Percentiles rank a stretch among this genome's conserved stretches.
These are phyloP conservation scores for human (Homo sapiens) DNA, from an alignment of 2,113 vertebrate species.

Conservation along the genomic window GRCh38 chr7:31893001-31893500, in stretches of 20 bases:
- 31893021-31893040: not conserved
- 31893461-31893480: not conserved
- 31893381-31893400: not conserved
- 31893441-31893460: not conserved
- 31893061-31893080: not conserved
- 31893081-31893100: not conserved
- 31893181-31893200: not conserved
- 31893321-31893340: fast-evolving
- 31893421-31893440: not conserved
- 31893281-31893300: not conserved
- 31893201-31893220: not conserved
- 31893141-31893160: not conserved
- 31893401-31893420: not conserved
- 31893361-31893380: not conserved
- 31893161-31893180: not conserved
- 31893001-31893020: not conserved
- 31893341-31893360: not conserved
- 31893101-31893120: not conserved
- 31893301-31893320: not conserved
- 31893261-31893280: slow-evolving; percentile 16
- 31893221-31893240: not conserved
- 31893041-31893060: not conserved
- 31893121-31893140: not conserved
- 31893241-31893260: slow-evolving; percentile 14
- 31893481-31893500: not conserved